Evolutionary conservation across 1,140 invertebrate genomes (phyloP).

Genomic region (Polypedilum pembai): DNA sequence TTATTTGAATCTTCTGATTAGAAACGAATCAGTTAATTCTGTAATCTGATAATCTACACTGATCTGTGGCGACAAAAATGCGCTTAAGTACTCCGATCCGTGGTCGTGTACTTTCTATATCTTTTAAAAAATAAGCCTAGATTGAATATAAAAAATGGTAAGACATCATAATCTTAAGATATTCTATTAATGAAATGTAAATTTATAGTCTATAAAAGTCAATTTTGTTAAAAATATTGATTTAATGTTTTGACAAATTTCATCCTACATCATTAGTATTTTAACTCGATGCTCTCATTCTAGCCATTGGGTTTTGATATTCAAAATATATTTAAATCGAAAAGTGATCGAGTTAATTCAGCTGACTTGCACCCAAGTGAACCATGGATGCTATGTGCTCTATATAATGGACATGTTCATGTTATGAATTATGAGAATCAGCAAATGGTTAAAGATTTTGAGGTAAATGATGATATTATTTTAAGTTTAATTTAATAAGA

Average conservation of each 20-base stretch:
- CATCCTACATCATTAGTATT: background rate
- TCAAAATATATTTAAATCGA: constrained; percentile 95
- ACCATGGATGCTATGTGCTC: constrained; percentile 95
- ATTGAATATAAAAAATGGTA: background rate
- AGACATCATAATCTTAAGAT: background rate
- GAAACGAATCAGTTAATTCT: too few relatives aligned
- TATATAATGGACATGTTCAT: constrained; percentile 98
- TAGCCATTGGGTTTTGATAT: constrained; percentile 93
- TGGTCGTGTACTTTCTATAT: too few relatives aligned
- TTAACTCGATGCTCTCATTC: constrained; percentile 38
- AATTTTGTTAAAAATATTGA: background rate
- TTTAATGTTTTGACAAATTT: background rate
- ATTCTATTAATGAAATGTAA: background rate
- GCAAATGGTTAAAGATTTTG: constrained; percentile 44
- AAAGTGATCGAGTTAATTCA: constrained; percentile 96
- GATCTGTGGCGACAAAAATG: too few relatives aligned
- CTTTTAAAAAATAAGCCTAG: too few relatives aligned
- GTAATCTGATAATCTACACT: too few relatives aligned
- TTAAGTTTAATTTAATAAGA: constrained; percentile 2
- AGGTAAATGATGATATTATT: constrained; percentile 44
- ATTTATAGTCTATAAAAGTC: background rate
- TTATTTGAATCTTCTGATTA: too few relatives aligned
- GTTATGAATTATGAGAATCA: constrained; percentile 98
- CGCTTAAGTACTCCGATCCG: too few relatives aligned
- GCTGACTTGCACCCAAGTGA: constrained; percentile 96